Percentiles rank a stretch among this genome's conserved stretches.
Conservation (phyloP, 2,113 vertebrate genomes). For the Telmatochromis brichardi region DNA sequence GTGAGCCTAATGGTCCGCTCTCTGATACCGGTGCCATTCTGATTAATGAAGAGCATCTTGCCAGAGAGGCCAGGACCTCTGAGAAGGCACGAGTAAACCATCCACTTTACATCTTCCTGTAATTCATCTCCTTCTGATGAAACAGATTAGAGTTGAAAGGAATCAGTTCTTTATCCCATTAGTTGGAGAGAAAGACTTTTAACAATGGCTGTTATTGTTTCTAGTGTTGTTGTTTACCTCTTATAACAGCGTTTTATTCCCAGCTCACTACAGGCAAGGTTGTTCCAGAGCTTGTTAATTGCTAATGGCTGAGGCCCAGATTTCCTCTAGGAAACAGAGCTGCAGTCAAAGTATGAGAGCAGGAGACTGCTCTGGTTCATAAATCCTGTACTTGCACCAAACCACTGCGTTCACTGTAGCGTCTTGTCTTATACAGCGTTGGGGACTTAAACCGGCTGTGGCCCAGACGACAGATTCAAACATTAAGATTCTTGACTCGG, state of each 20-base stretch:
- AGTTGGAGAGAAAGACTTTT: not conserved
- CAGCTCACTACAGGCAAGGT: not conserved
- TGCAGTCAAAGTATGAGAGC: not conserved
- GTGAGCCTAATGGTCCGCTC: not conserved
- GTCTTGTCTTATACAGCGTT: slow-evolving; percentile 1
- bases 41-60: slow-evolving; percentile 49
- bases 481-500: slow-evolving; percentile 42
- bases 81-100: slow-evolving; percentile 15
- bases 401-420: not conserved
- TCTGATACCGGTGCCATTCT: slow-evolving; percentile 4
- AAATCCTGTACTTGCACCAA: slow-evolving; percentile 14
- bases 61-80: not conserved
- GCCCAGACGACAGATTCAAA: slow-evolving; percentile 4
- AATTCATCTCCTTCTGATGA: slow-evolving; percentile 18
- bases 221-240: not conserved
- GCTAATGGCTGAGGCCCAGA: slow-evolving; percentile 9
- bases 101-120: slow-evolving; percentile 1
- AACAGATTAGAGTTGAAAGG: slow-evolving; percentile 16
- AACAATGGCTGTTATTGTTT: not conserved
- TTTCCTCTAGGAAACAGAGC: not conserved
- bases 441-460: not conserved
- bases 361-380: slow-evolving; percentile 15
- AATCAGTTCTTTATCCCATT: slow-evolving; percentile 11
- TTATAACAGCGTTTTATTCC: not conserved
- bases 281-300: slow-evolving; percentile 18